Evolutionary conservation across 35 echinoderm and acorn worm species (phyloP), one percentile per base, ranked within the genome.

Genomic region (Lytechinus variegatus): DNA sequence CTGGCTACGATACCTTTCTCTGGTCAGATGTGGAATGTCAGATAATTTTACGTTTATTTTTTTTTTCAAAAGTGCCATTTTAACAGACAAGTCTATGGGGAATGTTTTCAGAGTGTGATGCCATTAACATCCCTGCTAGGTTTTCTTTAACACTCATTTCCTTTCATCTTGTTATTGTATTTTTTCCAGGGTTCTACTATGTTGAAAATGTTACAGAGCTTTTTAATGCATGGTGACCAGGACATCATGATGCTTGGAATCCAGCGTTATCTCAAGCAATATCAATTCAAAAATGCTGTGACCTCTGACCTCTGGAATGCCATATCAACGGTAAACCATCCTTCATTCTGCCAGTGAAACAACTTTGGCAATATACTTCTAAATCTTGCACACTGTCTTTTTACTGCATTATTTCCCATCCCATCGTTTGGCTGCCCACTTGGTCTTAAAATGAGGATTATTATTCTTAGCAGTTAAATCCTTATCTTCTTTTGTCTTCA

Each of bases 221-320:
- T 55, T 57, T 44, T 93, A 27, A 54, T 55, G 92, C 55, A 1
- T 10, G 92, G 92, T 53, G 52, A 54, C n/a, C 6, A 93, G 54
- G 54, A 93, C n/a, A 57, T 93, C 54, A 93, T 93, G 92, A 54
- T 93, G 92, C 12, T 28, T 4, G 98, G 98, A 14, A 94, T 98
- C 21, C 94, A 89, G 7, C 11, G 3, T 21, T 99, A 99, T 86
- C 92, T 99, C 11, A 95, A 97, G 86, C 89, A 57, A 16, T 96
- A 97, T 95, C n/a, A 89, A 60, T 99, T 95, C 87, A 44, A 60
- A 12, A 99, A 99, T 94, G 96, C 97, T 14, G 93, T 95, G 27
- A 98, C 95, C 24, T 86, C 88, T 54, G 98, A 99, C 55, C 92
- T 99, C 14, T 99, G 98, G 98, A 72, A 97, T 53, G 94, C 97